Conservation (phyloP, 92 coral and sea anemone species). For the Meandrina meandrites region DNA sequence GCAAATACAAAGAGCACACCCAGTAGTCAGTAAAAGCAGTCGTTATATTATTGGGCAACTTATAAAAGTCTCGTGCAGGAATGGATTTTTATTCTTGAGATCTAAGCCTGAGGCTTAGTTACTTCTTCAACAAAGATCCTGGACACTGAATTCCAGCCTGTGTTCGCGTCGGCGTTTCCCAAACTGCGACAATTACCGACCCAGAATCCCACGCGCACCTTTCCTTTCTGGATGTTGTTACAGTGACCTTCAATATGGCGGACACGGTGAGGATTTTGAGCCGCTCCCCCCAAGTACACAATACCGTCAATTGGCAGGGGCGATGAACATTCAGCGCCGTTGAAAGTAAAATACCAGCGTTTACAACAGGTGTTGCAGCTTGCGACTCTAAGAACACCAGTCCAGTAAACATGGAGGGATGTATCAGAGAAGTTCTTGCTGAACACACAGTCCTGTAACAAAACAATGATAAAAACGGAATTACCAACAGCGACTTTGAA, state of each 20-base stretch:
- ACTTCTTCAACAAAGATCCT: slow-evolving; percentile 11
- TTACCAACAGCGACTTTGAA: no score
- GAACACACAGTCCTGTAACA: no score
- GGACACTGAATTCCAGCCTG: background rate
- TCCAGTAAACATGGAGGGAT: no score
- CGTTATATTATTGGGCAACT: background rate
- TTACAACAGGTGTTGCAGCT: background rate
- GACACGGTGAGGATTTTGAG: slow-evolving; percentile 8
- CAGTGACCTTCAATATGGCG: slow-evolving; percentile 53
- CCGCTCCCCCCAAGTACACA: slow-evolving; percentile 13
- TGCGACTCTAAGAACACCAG: no score
- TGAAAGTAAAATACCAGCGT: slow-evolving; percentile 45
- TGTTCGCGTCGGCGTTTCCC: background rate
- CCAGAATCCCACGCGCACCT: slow-evolving; percentile 27
- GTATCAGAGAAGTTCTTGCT: no score
- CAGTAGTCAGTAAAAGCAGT: background rate
- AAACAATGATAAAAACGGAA: no score
- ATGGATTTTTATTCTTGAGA: background rate
- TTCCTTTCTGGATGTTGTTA: slow-evolving; percentile 4
- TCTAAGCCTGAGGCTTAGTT: background rate
- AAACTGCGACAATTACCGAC: background rate
- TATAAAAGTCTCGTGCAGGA: background rate
- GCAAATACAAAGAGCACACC: background rate
- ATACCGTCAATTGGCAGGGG: slow-evolving; percentile 32
- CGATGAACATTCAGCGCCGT: slow-evolving; percentile 32